A percentile compares a stretch with the other conserved stretches of the same genome.
phyloP scores from a whole-genome alignment of 1,140 invertebrate species.

The Mercenaria mercenaria region DNA sequence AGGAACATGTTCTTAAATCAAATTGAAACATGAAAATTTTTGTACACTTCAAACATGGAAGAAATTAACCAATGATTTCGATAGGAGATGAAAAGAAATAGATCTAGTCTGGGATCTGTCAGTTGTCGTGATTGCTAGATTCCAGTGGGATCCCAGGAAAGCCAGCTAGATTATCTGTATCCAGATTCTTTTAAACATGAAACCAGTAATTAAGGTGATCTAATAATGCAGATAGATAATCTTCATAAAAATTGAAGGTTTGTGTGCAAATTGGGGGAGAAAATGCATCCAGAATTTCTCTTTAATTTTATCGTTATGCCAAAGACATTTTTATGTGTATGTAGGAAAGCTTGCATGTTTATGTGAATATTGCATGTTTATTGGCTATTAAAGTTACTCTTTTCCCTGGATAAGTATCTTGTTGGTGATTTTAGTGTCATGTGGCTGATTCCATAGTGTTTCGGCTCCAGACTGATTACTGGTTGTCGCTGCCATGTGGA shows the following conservation, averaged over 20 bases:
- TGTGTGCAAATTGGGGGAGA: neutral
- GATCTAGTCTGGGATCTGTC: neutral
- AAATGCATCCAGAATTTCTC: neutral
- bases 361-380: constrained; percentile 46
- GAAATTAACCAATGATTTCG: neutral
- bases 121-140: neutral
- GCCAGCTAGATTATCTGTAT: neutral
- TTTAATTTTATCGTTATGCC: constrained; percentile 1
- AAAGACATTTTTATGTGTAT: neutral
- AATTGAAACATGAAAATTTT: no score
- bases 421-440: constrained; percentile 22
- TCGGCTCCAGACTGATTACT: constrained; percentile 29
- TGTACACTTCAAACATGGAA: neutral
- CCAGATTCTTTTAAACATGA: neutral
- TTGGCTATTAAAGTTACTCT: constrained; percentile 13
- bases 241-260: constrained; percentile 1
- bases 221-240: constrained; percentile 2
- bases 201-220: constrained; percentile 21
- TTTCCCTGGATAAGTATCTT: constrained; percentile 42
- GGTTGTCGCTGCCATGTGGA: neutral
- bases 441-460: constrained; percentile 8
- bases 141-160: neutral
- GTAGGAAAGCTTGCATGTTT: constrained; percentile 7
- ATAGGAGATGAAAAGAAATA: neutral
- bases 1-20: no score